These are phyloP conservation scores for Dilophus febrilis DNA, from an alignment of 2,888 invertebrate species.

Conservation along the genomic window DNA sequence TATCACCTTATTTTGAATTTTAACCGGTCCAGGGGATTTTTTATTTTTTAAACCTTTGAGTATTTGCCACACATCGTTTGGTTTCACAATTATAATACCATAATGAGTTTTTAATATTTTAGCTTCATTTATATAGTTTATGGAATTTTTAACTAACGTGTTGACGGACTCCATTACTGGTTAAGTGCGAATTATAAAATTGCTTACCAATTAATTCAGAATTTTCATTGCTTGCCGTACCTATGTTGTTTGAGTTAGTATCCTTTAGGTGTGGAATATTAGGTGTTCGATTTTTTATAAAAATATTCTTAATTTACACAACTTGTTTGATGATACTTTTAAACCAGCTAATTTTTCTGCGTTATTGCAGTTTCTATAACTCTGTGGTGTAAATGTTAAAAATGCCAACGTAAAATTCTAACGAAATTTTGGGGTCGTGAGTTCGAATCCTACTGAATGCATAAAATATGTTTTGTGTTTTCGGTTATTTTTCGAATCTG, in stretches of 20 bases:
- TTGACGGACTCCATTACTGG: neutral
- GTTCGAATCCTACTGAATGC: no score
- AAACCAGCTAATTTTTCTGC: no score
- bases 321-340: no score
- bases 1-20: neutral
- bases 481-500: no score
- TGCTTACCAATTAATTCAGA: neutral
- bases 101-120: no score
- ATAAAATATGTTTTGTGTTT: no score
- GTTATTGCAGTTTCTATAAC: no score
- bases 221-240: neutral
- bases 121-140: neutral
- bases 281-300: no score
- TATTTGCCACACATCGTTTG: neutral
- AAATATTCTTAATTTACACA: no score
- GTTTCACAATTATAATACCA: neutral
- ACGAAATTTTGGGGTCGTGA: no score
- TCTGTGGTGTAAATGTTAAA: no score
- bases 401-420: no score
- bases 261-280: neutral
- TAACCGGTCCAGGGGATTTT: neutral
- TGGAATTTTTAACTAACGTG: neutral
- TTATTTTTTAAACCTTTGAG: neutral
- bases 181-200: neutral
- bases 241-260: neutral